Evolutionary conservation across 2,113 vertebrate genomes (phyloP).

Genomic region (Chionomys nivalis): DNA sequence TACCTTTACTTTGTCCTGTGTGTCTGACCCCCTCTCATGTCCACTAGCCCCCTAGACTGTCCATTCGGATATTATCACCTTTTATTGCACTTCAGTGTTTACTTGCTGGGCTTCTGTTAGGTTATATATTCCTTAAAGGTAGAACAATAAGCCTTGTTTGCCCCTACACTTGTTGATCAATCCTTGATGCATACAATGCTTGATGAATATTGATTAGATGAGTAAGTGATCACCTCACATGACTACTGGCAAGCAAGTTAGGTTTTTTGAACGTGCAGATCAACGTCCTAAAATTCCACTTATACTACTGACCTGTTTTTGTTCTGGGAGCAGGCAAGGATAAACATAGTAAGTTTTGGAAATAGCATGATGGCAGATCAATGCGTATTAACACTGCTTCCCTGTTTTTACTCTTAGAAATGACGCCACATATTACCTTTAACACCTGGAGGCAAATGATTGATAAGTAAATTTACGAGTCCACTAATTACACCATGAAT

Average conservation of each 20-base stretch:
- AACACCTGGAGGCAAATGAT: conserved; percentile 57
- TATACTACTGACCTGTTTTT: conserved; percentile 14
- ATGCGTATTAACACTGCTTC: conserved; percentile 43
- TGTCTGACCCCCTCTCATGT: background rate
- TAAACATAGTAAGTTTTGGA: conserved; percentile 58
- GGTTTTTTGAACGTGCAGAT: background rate
- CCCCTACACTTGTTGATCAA: conserved; percentile 31
- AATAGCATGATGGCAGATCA: background rate
- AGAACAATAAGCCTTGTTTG: background rate
- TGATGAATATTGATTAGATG: conserved; percentile 22
- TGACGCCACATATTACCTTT: background rate
- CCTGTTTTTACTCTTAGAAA: conserved; percentile 20
- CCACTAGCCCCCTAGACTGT: background rate
- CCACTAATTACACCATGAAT: conserved; percentile 53
- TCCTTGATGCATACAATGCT: background rate
- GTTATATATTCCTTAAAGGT: background rate
- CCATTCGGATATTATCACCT: background rate
- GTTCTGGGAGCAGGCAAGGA: background rate
- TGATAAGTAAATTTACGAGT: conserved; percentile 67
- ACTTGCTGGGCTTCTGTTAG: background rate
- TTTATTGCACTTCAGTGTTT: background rate
- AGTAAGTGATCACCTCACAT: conserved; percentile 25
- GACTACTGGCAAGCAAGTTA: background rate
- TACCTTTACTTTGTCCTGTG: background rate
- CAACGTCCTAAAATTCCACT: background rate